phyloP scores from a whole-genome alignment of 2,888 invertebrate genomes.

The Lepidocyrtinus sp. region DNA sequence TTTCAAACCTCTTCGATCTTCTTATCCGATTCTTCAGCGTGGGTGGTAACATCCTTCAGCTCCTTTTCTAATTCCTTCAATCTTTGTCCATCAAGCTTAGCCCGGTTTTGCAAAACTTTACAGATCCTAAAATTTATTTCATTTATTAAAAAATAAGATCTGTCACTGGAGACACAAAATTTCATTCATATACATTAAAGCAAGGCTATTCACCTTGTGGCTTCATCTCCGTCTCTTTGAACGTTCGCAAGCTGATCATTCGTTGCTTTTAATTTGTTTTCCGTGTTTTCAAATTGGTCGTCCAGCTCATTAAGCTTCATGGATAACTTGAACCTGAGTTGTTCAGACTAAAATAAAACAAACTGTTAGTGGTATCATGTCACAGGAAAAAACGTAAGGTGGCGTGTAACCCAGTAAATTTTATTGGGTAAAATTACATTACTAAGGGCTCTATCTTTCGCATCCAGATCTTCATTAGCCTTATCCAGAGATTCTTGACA shows the following conservation, averaged over 20 bases:
- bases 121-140: background rate
- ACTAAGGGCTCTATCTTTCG: background rate
- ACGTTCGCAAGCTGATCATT: slow-evolving; percentile 11
- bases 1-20: slow-evolving; percentile 29
- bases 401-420: too few relatives aligned
- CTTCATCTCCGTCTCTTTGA: slow-evolving; percentile 11
- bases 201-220: background rate
- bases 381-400: too few relatives aligned
- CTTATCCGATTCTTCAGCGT: slow-evolving; percentile 23
- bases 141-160: background rate
- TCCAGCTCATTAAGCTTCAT: slow-evolving; percentile 23
- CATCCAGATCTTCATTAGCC: slow-evolving; percentile 10
- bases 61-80: slow-evolving; percentile 29
- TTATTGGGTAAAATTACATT: background rate
- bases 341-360: background rate
- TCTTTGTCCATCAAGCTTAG: slow-evolving; percentile 1
- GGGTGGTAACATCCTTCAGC: background rate
- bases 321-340: background rate
- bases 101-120: background rate
- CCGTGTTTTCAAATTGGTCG: background rate
- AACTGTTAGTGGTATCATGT: too few relatives aligned
- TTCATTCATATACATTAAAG: background rate
- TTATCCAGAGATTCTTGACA: background rate
- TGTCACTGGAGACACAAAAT: too few relatives aligned
- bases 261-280: slow-evolving; percentile 30